Percentiles rank a stretch among this genome's conserved stretches.
Evolutionary conservation across 2,113 vertebrate species (phyloP).

Genomic region (Alaudala cheleensis): DNA sequence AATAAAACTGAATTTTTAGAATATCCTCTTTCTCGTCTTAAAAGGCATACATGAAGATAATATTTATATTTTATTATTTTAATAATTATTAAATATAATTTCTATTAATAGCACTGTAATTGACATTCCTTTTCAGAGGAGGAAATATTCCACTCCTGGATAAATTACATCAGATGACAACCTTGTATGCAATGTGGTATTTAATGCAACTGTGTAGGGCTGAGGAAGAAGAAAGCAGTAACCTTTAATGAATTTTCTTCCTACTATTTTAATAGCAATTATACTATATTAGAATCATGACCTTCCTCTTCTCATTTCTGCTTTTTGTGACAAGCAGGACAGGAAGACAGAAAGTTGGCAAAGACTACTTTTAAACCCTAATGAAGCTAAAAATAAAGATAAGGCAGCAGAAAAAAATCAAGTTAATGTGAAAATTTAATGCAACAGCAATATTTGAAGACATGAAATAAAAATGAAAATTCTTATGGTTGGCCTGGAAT

Average conservation of each 20-base stretch:
- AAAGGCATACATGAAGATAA: not conserved
- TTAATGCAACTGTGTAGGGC: not conserved
- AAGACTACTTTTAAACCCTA: not conserved
- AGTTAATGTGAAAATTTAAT: not conserved
- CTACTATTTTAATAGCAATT: constrained; percentile 33
- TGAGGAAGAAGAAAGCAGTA: constrained; percentile 8
- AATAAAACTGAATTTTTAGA: not conserved
- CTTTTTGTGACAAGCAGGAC: constrained; percentile 5
- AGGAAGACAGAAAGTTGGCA: not conserved
- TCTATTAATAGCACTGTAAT: not conserved
- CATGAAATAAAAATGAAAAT: not conserved
- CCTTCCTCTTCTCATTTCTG: constrained; percentile 9
- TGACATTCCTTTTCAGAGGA: not conserved
- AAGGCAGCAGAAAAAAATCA: not conserved
- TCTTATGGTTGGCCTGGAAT: not conserved
- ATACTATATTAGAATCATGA: not conserved
- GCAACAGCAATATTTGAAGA: not conserved
- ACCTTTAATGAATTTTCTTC: constrained; percentile 25
- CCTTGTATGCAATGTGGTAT: not conserved
- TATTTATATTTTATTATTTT: not conserved
- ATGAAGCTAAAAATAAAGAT: not conserved
- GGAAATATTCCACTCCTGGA: not conserved
- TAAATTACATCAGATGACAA: not conserved
- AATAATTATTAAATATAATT: not conserved
- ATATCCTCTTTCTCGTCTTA: not conserved